These are phyloP conservation scores for Eudyptes chrysolophus DNA, from an alignment of 2,113 vertebrate species.

Conservation along the genomic window DNA sequence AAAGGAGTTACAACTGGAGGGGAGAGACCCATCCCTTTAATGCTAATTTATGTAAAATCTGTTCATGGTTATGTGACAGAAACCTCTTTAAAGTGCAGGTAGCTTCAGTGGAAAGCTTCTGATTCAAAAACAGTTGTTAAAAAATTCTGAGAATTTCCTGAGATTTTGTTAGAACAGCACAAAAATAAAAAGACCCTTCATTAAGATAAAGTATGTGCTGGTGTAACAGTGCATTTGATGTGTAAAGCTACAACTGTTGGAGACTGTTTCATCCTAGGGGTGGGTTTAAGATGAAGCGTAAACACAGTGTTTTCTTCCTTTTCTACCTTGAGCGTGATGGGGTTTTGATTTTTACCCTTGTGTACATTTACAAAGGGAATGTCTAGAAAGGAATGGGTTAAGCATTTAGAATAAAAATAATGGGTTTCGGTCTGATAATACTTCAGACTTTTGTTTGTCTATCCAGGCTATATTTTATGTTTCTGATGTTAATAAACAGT, in stretches of 20 bases:
- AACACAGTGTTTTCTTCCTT: neutral
- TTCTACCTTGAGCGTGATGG: neutral
- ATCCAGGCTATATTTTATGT: neutral
- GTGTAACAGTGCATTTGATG: neutral
- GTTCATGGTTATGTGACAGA: neutral
- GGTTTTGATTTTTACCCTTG: neutral
- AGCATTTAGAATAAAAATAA: neutral
- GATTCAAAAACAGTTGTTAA: neutral
- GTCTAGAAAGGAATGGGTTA: neutral
- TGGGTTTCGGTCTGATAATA: neutral
- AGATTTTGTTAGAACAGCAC: neutral
- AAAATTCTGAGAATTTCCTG: neutral
- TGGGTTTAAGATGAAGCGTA: neutral
- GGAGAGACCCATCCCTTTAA: slow-evolving; percentile 30
- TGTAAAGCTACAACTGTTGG: neutral
- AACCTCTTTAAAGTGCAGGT: slow-evolving; percentile 11
- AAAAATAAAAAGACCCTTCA: neutral
- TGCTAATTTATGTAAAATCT: slow-evolving; percentile 10
- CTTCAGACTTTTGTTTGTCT: neutral
- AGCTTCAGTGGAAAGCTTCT: neutral
- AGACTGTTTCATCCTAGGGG: neutral
- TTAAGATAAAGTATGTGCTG: neutral
- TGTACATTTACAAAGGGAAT: neutral
- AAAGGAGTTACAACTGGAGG: slow-evolving; percentile 55
- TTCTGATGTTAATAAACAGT: slow-evolving; percentile 1